phyloP scores from a whole-genome alignment of 2,797 vertebrate species.

The Scleropages formosus region DNA sequence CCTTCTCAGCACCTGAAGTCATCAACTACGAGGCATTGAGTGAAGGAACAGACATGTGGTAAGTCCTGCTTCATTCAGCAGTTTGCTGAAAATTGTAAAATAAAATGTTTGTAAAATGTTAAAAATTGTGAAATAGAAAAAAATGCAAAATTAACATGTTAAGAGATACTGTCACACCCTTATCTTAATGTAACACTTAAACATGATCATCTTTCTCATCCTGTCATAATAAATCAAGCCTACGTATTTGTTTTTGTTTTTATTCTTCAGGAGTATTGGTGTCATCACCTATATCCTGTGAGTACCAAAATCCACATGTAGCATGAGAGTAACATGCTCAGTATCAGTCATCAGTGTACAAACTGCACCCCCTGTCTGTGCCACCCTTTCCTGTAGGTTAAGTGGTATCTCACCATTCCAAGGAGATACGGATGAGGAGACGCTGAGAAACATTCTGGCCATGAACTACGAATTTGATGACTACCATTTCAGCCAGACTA shows the following conservation, averaged over 20 bases:
- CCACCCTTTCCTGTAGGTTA: slow-evolving; percentile 29
- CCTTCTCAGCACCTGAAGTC: slow-evolving; percentile 51
- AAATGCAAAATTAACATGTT: background rate
- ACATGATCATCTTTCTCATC: background rate
- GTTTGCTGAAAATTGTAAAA: background rate
- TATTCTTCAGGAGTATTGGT: slow-evolving; percentile 54
- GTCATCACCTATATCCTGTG: slow-evolving; percentile 62
- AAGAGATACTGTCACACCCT: background rate
- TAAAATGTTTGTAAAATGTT: no score
- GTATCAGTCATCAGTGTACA: background rate
- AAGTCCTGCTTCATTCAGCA: slow-evolving; percentile 27
- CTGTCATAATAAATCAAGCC: background rate
- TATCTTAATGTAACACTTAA: background rate
- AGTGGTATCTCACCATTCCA: slow-evolving; percentile 63
- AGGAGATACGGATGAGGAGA: slow-evolving; percentile 55
- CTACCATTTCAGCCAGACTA: slow-evolving; percentile 51
- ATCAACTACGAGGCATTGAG: slow-evolving; percentile 58
- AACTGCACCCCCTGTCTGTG: background rate
- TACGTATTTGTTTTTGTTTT: background rate
- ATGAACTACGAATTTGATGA: slow-evolving; percentile 57
- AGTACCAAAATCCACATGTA: slow-evolving; percentile 34
- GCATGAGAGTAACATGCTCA: background rate
- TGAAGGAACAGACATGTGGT: slow-evolving; percentile 54
- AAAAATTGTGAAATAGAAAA: no score
- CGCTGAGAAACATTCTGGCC: slow-evolving; percentile 49